A percentile compares a stretch with the other conserved stretches of the same genome.
These are phyloP conservation scores for Tragopan temminckii DNA, from an alignment of 2,797 vertebrate genomes.

Conservation along the genomic window DNA sequence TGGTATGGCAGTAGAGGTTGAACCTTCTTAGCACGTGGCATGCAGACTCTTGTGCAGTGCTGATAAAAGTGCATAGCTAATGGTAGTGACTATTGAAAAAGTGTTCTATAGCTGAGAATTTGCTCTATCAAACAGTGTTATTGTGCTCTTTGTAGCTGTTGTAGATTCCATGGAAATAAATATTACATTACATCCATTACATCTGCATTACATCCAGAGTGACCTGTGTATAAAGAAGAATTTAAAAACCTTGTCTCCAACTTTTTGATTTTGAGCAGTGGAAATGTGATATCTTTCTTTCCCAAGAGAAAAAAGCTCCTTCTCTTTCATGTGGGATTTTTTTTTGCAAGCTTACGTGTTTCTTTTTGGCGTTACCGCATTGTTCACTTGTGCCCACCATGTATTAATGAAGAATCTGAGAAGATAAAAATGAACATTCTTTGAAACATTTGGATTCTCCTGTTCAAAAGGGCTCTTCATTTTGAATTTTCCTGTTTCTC, in stretches of 20 bases:
- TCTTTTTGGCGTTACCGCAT: conserved; percentile 8
- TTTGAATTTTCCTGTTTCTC: neutral
- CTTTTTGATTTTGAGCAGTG: neutral
- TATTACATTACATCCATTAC: too few species aligned
- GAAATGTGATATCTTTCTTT: neutral
- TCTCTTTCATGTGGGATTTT: neutral
- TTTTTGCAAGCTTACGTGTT: conserved; percentile 41
- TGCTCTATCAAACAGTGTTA: too few species aligned
- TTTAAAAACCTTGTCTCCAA: neutral
- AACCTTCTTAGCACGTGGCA: too few species aligned
- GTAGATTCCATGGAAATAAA: too few species aligned
- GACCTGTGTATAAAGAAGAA: neutral
- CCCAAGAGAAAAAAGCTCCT: neutral
- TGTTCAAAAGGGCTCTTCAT: conserved; percentile 17
- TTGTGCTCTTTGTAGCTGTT: too few species aligned
- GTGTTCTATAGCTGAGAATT: too few species aligned
- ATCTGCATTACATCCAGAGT: too few species aligned
- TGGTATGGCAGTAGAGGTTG: too few species aligned
- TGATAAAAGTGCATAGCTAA: too few species aligned
- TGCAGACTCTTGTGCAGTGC: too few species aligned
- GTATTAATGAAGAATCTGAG: neutral
- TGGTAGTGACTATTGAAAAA: too few species aligned
- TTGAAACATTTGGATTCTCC: conserved; percentile 22
- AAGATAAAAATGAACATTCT: conserved; percentile 29
- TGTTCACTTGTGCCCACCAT: neutral